Evolutionary conservation across 2,797 vertebrate genomes (phyloP).

Genomic region (Typhlichthys eigenmanni): DNA sequence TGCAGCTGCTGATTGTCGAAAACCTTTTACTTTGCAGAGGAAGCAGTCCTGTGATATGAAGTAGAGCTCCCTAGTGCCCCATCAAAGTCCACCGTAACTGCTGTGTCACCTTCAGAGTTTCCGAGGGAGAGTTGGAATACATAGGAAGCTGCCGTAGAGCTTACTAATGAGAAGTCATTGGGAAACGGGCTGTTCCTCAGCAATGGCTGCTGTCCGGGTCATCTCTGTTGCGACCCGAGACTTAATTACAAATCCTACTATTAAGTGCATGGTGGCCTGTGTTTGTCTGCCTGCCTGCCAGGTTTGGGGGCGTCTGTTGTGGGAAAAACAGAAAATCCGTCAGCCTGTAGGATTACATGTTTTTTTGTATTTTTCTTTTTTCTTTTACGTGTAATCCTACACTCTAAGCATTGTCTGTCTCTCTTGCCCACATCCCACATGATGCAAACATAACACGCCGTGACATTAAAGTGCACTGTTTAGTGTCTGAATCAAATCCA

Average conservation of each 20-base stretch:
- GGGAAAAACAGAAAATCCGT: conserved; percentile 31
- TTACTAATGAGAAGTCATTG: conserved; percentile 72
- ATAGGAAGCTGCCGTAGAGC: conserved; percentile 54
- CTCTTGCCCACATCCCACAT: conserved; percentile 35
- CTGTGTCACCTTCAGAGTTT: conserved; percentile 77
- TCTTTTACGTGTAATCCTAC: conserved; percentile 35
- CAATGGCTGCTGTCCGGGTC: conserved; percentile 53
- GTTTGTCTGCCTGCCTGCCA: conserved; percentile 1
- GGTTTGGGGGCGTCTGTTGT: conserved; percentile 5
- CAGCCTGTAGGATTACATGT: not conserved
- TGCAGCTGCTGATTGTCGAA: conserved; percentile 71
- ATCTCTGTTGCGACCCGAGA: conserved; percentile 47
- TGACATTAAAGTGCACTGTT: conserved; percentile 48
- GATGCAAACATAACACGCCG: conserved; percentile 44
- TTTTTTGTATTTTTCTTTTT: conserved; percentile 9
- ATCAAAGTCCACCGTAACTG: conserved; percentile 77
- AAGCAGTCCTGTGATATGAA: conserved; percentile 75
- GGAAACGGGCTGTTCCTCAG: conserved; percentile 51
- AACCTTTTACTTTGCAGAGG: conserved; percentile 68
- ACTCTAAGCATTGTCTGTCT: conserved; percentile 36
- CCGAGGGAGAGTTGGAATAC: conserved; percentile 53
- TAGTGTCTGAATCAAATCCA: conserved; percentile 56
- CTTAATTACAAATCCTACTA: conserved; percentile 64
- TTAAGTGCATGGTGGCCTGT: conserved; percentile 18
- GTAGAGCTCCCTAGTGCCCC: conserved; percentile 76